Base-by-base conservation (phyloP, 2,113 vertebrate genomes). In the Procavia capensis region DNA sequence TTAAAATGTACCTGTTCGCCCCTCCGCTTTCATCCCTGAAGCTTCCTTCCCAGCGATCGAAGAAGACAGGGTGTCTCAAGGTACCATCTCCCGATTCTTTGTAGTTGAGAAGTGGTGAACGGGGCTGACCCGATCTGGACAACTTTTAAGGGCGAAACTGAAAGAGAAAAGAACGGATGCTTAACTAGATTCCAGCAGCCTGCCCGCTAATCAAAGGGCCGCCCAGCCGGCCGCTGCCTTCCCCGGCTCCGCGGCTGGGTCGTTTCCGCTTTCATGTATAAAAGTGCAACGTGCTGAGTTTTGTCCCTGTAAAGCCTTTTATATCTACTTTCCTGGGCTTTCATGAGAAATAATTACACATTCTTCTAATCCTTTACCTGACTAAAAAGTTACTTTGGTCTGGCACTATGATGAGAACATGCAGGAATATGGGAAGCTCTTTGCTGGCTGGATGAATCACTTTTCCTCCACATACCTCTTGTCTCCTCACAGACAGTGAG, bases 281-380 rank as follows among this genome's bases (percentile, higher is more conserved):
- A 97, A 97, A 96, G 91, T 9, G 25, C 63, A 91, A 76, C 61
- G 34, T 94, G 85, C 97, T 97, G 94, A 92, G 97, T 88, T 96
- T 29, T 88, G 66, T 78, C 76, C 96, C 95, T 89, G 93, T 93
- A 90, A 96, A 93, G 80, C 63, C 96, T 97, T 93, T 88, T 54
- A 93, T 96, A 94, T 66, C 83, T 93, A 90, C 94, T 87, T 95
- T 94, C 68, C 86, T 95, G 85, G 24, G 54, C 96, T 95, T 97
- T 95, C 68, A 95, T 96, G 94, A 94, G 89, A 96, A 97, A 97
- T 97, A 97, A 98, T 97, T 98, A 97, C 1, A 0, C 31, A 47
- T 95, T 78, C 96, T 72, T 96, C 82, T 92, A 88, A 93, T 95
- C 57, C 96, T 97, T 93, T 64, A 72, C 75, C 74, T 88, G 59